Evolutionary conservation across 2,113 vertebrate species (phyloP).

Genomic region (Cephalophus harveyi): DNA sequence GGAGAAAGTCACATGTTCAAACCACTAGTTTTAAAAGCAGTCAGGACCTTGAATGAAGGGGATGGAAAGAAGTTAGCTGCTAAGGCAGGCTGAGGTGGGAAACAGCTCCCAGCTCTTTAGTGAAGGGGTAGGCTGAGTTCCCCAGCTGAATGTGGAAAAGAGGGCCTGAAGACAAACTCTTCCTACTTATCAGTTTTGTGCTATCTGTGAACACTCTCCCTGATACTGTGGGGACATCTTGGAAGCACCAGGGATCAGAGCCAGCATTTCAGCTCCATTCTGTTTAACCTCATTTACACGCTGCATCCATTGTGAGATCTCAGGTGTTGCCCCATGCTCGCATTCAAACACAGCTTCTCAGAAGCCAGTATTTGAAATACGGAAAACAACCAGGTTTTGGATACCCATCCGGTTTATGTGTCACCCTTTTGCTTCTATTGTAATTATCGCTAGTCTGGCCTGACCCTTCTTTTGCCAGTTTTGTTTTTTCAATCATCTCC

Average conservation of each 20-base stretch:
- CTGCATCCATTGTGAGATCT: background rate
- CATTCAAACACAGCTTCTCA: background rate
- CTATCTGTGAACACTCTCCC: background rate
- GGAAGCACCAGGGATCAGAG: background rate
- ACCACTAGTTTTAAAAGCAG: background rate
- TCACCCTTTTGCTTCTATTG: background rate
- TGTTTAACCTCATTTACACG: background rate
- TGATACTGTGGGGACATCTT: background rate
- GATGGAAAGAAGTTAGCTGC: background rate
- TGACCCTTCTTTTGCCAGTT: background rate
- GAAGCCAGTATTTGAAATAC: background rate
- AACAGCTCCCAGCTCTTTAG: background rate
- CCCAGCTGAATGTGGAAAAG: background rate
- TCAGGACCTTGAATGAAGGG: background rate
- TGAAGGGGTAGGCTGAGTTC: background rate
- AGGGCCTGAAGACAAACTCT: background rate
- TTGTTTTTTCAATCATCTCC: slow-evolving; percentile 30
- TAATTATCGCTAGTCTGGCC: background rate
- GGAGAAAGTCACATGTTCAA: background rate
- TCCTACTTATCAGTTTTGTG: background rate
- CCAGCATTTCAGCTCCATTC: background rate
- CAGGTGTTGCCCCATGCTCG: background rate
- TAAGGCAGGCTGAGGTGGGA: background rate
- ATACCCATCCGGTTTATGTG: background rate
- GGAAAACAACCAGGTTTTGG: background rate